These are phyloP conservation scores for Drosophila gunungcola DNA, from an alignment of 1,140 invertebrate species.

Conservation along the genomic window DNA sequence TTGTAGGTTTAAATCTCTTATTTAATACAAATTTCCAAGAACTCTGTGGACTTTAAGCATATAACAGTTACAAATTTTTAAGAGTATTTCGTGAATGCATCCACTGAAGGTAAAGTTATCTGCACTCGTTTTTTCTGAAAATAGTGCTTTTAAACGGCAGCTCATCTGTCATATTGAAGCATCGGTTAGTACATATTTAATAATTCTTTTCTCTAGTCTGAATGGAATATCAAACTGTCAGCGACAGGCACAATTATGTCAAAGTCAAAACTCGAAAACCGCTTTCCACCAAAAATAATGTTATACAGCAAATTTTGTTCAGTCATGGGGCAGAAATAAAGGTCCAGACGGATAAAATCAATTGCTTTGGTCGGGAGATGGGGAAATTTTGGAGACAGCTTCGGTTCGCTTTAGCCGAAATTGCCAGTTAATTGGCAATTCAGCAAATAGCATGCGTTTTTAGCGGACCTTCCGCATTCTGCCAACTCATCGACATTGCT, in stretches of 20 bases:
- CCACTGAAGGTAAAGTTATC: too few species aligned
- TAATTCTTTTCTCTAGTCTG: neutral
- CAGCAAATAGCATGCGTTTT: slow-evolving; percentile 74
- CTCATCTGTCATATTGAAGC: slow-evolving; percentile 20
- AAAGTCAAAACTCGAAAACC: slow-evolving; percentile 46
- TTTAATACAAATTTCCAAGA: too few species aligned
- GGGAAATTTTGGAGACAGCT: neutral
- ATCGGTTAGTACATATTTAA: slow-evolving; percentile 8
- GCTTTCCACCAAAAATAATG: slow-evolving; percentile 46
- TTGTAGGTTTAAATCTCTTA: too few species aligned
- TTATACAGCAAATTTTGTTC: slow-evolving; percentile 53
- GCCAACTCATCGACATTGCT: slow-evolving; percentile 66
- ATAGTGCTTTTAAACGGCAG: neutral
- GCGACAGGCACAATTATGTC: slow-evolving; percentile 57
- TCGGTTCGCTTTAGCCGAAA: slow-evolving; percentile 54
- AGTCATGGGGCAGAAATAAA: slow-evolving; percentile 49
- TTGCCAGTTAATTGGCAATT: slow-evolving; percentile 80
- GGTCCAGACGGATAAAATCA: slow-evolving; percentile 47
- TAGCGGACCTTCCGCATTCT: slow-evolving; percentile 48
- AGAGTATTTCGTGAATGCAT: too few species aligned
- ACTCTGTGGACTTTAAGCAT: too few species aligned
- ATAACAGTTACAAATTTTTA: too few species aligned
- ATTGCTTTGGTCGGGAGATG: slow-evolving; percentile 16
- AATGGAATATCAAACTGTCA: slow-evolving; percentile 56
- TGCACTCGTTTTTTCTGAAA: too few species aligned